Base-by-base conservation (phyloP, 2,888 invertebrate species). In the Pherbina coryleti region DNA sequence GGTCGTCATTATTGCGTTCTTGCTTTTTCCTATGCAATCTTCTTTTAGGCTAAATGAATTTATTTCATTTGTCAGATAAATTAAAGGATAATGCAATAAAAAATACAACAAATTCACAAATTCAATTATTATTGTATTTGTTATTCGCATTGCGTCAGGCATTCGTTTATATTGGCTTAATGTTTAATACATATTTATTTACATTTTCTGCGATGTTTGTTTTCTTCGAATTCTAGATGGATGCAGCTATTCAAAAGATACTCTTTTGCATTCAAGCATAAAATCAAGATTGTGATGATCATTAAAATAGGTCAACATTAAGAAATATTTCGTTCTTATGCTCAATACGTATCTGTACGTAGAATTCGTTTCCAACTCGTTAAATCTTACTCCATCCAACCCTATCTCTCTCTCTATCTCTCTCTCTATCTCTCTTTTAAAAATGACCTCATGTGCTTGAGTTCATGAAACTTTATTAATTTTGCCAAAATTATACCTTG, bases 1-100 rank as follows among this genome's bases (percentile, higher is more conserved):
- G n/a, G 7, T 51, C n/a, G 22, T 69, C 17, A 19, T 72, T 72
- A 55, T 53, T 53, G 55, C n/a, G 31, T n/a, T 51, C 25, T 19
- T 69, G 25, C 25, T 53, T 49, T 19, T 49, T 49, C 19, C 19
- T 49, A 51, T 28, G 64, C 34, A n/a, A 19, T 66, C 66, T 55
- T 55, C 55, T 19, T 55, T 55, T 31, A 31, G 31, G 0, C 31
- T 64, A 31, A 69, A 69, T 51, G 69, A 34, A 31, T 71, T 71
- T 55, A 55, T 55, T 51, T 53, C 31, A 75, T 51, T 55, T 70
- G 17, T 25, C 79, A 44, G 44, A 11, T 44, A 79, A 85, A 85
- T 85, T 83, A 84, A 85, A 84, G 86, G 86, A 86, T 86, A 84
- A 84, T 84, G 81, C 80, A 83, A 77, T 74, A 57, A 37, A 51